These are phyloP conservation scores for Parasteatoda lunata DNA, from an alignment of 2,888 invertebrate genomes.

Conservation along the genomic window DNA sequence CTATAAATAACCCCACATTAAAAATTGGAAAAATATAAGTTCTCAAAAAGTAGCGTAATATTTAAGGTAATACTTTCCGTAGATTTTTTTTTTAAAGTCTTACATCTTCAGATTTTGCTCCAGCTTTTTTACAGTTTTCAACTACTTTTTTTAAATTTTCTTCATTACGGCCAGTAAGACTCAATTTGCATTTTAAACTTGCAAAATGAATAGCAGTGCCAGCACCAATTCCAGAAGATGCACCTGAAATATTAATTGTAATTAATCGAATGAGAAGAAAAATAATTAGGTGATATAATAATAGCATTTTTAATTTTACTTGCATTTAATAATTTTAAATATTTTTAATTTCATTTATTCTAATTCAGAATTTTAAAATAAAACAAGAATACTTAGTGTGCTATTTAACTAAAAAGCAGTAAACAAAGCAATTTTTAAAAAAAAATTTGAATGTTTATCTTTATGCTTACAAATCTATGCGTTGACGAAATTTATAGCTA, in stretches of 20 bases:
- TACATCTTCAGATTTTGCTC: constrained; percentile 40
- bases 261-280: not conserved
- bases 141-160: constrained; percentile 81
- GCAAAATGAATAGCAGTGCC: constrained; percentile 86
- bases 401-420: too few relatives aligned
- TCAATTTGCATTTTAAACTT: constrained; percentile 83
- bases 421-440: too few relatives aligned
- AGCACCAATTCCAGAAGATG: constrained; percentile 89
- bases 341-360: too few relatives aligned
- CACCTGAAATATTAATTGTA: constrained; percentile 77
- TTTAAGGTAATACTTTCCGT: not conserved
- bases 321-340: too few relatives aligned
- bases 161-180: constrained; percentile 82
- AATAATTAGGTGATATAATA: not conserved
- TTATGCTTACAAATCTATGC: too few relatives aligned
- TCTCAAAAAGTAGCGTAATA: not conserved
- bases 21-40: not conserved
- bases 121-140: constrained; percentile 76
- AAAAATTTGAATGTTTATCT: too few relatives aligned
- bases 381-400: too few relatives aligned
- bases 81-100: not conserved
- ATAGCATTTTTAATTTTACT: too few relatives aligned
- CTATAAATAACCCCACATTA: too few relatives aligned
- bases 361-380: too few relatives aligned
- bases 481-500: too few relatives aligned